Conservation (phyloP, 1,140 invertebrate genomes). For the Nasonia giraulti region DNA sequence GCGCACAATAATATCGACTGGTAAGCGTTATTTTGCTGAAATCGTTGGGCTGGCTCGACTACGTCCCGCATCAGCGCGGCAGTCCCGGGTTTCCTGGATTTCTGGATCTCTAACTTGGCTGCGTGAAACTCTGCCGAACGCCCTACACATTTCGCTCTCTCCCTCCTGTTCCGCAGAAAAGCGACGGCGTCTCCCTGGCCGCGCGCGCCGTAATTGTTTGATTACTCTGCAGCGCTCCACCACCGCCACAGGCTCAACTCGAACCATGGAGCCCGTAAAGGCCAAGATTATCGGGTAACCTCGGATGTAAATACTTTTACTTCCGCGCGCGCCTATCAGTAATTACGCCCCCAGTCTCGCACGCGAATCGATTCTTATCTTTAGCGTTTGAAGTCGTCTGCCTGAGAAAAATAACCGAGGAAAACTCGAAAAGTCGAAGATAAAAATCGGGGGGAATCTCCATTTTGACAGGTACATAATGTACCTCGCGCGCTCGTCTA, state of each 20-base stretch:
- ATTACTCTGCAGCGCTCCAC: conserved; percentile 71
- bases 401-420: not conserved
- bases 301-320: conserved; percentile 39
- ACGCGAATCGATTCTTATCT: no score
- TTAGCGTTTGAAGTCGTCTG: no score
- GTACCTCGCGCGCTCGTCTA: not conserved
- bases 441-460: not conserved
- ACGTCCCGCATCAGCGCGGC: conserved; percentile 44
- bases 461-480: conserved; percentile 12
- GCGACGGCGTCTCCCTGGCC: conserved; percentile 48
- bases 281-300: conserved; percentile 58
- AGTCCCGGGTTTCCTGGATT: conserved; percentile 57
- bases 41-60: conserved; percentile 58
- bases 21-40: conserved; percentile 72
- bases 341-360: conserved; percentile 20
- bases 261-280: conserved; percentile 62
- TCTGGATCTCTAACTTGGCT: conserved; percentile 45
- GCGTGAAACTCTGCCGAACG: conserved; percentile 15
- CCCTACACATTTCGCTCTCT: conserved; percentile 40
- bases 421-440: not conserved
- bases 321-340: conserved; percentile 23
- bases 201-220: conserved; percentile 72
- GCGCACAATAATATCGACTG: conserved; percentile 70
- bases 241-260: conserved; percentile 70
- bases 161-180: conserved; percentile 27